Base-by-base conservation (phyloP, 2,797 vertebrate genomes). In the Rachycentron canadum region DNA sequence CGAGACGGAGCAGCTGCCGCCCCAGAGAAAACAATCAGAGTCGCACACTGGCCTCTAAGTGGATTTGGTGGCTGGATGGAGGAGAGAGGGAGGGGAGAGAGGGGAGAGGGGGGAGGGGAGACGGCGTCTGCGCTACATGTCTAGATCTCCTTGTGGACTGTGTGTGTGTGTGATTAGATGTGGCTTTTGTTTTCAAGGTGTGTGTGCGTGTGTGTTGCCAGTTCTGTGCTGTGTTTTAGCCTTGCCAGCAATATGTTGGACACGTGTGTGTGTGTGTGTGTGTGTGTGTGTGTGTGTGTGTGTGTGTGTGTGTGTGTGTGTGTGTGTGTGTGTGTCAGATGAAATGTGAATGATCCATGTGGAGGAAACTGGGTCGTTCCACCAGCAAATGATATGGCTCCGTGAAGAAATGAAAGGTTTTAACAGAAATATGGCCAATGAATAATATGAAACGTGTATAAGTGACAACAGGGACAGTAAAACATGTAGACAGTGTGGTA, bases 1-100 rank as follows among this genome's bases (percentile, higher is more conserved):
- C 11, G 69, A 87, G 79, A 71, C 67, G 2, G 79, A 89, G 89
- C 92, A 91, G 89, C 90, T 90, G 91, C 88, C 13, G 74, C 80
- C 70, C 19, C 56, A 78, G 79, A 85, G 87, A 90, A 92, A 90
- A 91, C 90, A 92, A 91, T 91, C 90, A 87, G 81, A 72, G 66
- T 76, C 60, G 52, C 86, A 84, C 84, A 66, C 86, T 63, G 88
- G 84, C 79, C 84, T 78, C 79, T 90, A 90, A 93, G 87, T 91
- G 89, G 90, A 92, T 92, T 92, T 92, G 87, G 86, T 86, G 89
- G 87, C 86, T 88, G 82, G 75, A 69, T 73, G 75, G 65, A 67
- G 43, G 63, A 55, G 30, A 34, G 72, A 50, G 16, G 40, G 62
- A 52, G 47, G 17, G 49, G 43, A 70, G n/a, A 40, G 38, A 36